phyloP scores from a whole-genome alignment of 1,140 invertebrate genomes.

The Ptiloglossa arizonensis region DNA sequence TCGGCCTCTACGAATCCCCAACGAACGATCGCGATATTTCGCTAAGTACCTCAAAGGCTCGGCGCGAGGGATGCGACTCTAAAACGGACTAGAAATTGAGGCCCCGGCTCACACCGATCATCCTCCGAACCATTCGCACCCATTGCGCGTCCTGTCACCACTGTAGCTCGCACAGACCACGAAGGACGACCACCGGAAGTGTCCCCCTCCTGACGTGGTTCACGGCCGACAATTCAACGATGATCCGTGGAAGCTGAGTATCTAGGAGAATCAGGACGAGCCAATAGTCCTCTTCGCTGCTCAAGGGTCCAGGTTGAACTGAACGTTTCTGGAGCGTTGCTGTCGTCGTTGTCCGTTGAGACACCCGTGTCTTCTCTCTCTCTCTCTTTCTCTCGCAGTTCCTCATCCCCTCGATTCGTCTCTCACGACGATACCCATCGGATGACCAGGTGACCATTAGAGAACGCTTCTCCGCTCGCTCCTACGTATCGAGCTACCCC shows the following conservation, averaged over 20 bases:
- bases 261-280: neutral
- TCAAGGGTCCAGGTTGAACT: no score
- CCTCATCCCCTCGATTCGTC: neutral
- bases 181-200: neutral
- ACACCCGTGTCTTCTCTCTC: no score
- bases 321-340: no score
- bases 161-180: conserved; percentile 9
- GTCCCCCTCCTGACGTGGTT: neutral
- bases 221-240: neutral
- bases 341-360: neutral
- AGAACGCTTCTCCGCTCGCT: conserved; percentile 33
- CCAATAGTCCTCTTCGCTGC: neutral
- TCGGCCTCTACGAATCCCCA: neutral
- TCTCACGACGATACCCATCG: conserved; percentile 16
- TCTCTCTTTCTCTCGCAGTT: no score
- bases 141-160: neutral
- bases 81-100: conserved; percentile 7
- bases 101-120: conserved; percentile 24
- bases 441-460: conserved; percentile 24
- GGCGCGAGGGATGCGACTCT: neutral
- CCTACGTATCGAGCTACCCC: conserved; percentile 13
- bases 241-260: neutral
- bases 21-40: neutral
- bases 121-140: conserved; percentile 16
- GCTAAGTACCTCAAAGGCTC: conserved; percentile 7